Evolutionary conservation across 92 coral and sea anemone genomes (phyloP).

Genomic region (Actinernus sp.): DNA sequence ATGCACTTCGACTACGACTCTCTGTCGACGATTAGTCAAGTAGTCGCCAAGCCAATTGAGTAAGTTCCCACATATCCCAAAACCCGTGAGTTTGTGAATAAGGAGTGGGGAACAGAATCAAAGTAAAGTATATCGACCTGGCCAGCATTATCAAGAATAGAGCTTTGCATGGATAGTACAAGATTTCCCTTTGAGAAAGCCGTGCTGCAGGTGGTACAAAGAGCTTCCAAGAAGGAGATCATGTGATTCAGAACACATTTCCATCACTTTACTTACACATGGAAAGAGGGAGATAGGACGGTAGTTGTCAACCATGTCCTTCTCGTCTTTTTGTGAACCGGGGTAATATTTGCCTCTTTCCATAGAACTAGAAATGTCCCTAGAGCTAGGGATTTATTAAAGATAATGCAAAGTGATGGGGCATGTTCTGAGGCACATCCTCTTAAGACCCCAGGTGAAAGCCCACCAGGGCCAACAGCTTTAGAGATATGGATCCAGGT

Average conservation of each 20-base stretch:
- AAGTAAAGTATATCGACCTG: too few species aligned
- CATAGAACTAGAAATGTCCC: neutral
- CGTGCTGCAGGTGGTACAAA: slow-evolving; percentile 10
- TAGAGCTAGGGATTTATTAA: too few species aligned
- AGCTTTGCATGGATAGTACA: too few species aligned
- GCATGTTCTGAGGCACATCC: slow-evolving; percentile 5
- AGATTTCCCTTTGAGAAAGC: slow-evolving; percentile 20
- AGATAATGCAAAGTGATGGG: too few species aligned
- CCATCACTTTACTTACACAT: slow-evolving; percentile 15
- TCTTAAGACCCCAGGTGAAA: slow-evolving; percentile 8
- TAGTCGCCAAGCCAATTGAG: neutral
- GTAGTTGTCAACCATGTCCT: slow-evolving; percentile 1
- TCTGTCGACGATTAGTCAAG: neutral
- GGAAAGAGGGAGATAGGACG: slow-evolving; percentile 23
- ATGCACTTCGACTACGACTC: slow-evolving; percentile 1
- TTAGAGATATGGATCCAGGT: too few species aligned
- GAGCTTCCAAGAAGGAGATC: too few species aligned
- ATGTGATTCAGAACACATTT: too few species aligned
- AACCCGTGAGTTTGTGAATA: neutral
- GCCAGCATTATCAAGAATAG: too few species aligned
- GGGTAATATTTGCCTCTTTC: slow-evolving; percentile 6
- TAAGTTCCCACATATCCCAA: neutral
- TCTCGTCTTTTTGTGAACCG: slow-evolving; percentile 6
- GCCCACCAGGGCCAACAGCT: neutral
- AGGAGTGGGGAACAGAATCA: too few species aligned